A percentile compares a stretch with the other conserved stretches of the same genome.
phyloP scores from a whole-genome alignment of 1,140 invertebrate genomes.

The Batillaria attramentaria region DNA sequence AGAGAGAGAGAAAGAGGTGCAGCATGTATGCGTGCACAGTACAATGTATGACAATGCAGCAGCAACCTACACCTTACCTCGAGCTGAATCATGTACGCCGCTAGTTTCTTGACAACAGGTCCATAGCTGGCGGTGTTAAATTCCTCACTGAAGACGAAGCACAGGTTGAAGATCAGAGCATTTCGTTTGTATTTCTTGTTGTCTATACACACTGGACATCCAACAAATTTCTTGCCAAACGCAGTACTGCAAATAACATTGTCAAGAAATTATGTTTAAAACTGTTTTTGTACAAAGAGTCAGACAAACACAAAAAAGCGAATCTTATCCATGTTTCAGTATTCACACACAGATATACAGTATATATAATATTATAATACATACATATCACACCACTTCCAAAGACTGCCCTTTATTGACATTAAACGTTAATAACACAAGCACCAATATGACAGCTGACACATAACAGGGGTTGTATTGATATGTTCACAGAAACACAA shows the following conservation, averaged over 20 bases:
- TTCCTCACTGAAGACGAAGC: constrained; percentile 88
- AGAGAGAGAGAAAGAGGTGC: no score
- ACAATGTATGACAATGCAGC: no score
- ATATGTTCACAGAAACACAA: no score
- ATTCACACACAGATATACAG: not conserved
- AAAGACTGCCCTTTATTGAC: no score
- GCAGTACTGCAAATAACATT: constrained; percentile 79
- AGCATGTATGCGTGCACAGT: no score
- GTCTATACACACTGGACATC: constrained; percentile 92
- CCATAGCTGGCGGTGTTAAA: constrained; percentile 88
- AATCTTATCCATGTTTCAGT: not conserved
- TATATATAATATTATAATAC: no score
- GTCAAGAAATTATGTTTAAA: not conserved
- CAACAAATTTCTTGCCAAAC: constrained; percentile 89
- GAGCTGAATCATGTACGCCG: constrained; percentile 86
- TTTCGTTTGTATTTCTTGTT: constrained; percentile 93
- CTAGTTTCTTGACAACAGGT: constrained; percentile 92
- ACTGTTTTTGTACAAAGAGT: not conserved
- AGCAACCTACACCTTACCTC: constrained; percentile 68
- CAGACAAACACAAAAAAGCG: not conserved
- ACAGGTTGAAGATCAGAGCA: constrained; percentile 94
- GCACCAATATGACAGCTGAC: no score
- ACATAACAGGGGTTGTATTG: no score
- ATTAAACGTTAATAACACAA: no score
- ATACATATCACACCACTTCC: no score